A percentile compares a stretch with the other conserved stretches of the same genome.
phyloP scores from a whole-genome alignment of 2,888 invertebrate genomes.

The Meiosimyza decipiens region DNA sequence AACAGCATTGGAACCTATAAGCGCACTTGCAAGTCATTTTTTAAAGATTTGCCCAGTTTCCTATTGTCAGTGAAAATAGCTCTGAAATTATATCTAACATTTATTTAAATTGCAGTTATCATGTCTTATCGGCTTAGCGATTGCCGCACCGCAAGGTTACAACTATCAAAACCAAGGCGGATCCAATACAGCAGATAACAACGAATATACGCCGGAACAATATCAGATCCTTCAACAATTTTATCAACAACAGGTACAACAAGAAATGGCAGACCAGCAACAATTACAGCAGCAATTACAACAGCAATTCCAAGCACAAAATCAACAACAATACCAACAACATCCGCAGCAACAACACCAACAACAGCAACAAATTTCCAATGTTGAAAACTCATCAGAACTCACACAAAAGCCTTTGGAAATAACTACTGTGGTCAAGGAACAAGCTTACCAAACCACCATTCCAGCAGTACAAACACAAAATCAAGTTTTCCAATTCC shows the following conservation, averaged over 20 bases:
- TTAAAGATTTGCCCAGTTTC: too few relatives aligned
- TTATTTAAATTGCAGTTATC: slow-evolving; percentile 20
- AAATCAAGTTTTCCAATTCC: neutral
- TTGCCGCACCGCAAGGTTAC: slow-evolving; percentile 43
- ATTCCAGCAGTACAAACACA: neutral
- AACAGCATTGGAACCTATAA: too few relatives aligned
- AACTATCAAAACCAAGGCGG: slow-evolving; percentile 35
- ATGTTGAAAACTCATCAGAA: neutral
- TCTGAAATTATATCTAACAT: neutral
- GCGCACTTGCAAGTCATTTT: too few relatives aligned
- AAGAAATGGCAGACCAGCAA: slow-evolving; percentile 9
- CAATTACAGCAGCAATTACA: slow-evolving; percentile 13
- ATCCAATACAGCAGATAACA: neutral
- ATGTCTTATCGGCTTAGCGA: slow-evolving; percentile 32
- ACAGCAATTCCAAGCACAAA: slow-evolving; percentile 8
- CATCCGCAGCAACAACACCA: slow-evolving; percentile 29
- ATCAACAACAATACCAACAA: neutral
- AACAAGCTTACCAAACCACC: neutral
- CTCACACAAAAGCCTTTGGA: neutral
- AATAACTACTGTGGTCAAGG: neutral
- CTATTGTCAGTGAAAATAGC: too few relatives aligned
- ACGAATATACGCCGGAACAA: slow-evolving; percentile 17
- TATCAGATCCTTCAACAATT: slow-evolving; percentile 36
- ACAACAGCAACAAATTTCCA: slow-evolving; percentile 18
- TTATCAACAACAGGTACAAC: slow-evolving; percentile 29